Base-by-base conservation (phyloP, 2,113 vertebrate species). In the Rhea americana region DNA sequence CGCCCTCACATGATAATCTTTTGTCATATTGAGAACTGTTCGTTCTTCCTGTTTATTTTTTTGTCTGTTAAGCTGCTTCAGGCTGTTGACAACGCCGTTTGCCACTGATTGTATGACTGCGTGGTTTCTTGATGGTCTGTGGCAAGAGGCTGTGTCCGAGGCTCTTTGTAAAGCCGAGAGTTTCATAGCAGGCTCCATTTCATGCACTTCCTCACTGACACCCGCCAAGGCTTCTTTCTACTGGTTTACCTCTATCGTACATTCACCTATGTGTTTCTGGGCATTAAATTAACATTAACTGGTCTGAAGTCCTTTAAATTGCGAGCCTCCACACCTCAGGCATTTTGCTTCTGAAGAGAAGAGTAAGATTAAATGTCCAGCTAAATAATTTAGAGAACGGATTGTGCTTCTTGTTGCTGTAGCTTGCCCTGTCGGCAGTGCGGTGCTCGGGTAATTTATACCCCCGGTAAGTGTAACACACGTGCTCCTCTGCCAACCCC, bases 1-100 rank as follows among this genome's bases (percentile, higher is more conserved):
- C 11, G 28, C 30, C 18, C 8, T 79, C 0, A 0, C 39, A 15
- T 74, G 39, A 35, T 67, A n/a, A 24, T 58, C 1, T 1, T 90
- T 81, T 71, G 16, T 70, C 17, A 2, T 30, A 3, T 25, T 70
- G 63, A 66, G 72, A 74, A 12, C 25, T 43, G n/a, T 51, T 73
- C 56, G n/a, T 76, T 67, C 48, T 61, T 43, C 77, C 24, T 51
- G 75, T 89, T 47, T 47, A 18, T 47, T 47, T 45, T 45, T 47
- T 47, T 47, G 45, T 26, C 63, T 62, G 37, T 24, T 32, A 2
- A 50, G 61, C 39, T 39, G 39, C 35, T 65, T 43, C 30, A 13
- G 28, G 56, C 2, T 1, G 37, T n/a, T 41, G n/a, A 15, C 43
- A 55, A 4, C 0, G 0, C 61, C 41, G 8, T 70, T 81, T 53